phyloP scores from a whole-genome alignment of 2,797 vertebrate genomes.

The Taenioides sp. region DNA sequence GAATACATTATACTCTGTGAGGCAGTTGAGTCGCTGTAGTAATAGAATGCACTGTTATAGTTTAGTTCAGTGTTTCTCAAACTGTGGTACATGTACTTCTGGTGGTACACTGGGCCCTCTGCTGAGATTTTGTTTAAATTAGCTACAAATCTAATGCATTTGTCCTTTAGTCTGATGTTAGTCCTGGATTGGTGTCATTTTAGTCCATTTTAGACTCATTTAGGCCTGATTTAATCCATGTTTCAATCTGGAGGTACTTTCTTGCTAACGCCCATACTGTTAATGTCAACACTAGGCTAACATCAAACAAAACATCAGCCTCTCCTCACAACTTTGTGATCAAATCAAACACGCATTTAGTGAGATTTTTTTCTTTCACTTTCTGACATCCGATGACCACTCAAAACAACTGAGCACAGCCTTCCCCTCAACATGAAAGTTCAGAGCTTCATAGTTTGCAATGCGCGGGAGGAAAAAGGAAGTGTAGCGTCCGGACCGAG shows the following conservation, averaged over 20 bases:
- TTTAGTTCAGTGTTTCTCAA: no score
- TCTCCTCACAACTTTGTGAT: background rate
- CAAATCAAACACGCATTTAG: background rate
- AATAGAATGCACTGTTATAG: no score
- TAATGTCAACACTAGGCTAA: background rate
- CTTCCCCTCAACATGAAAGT: background rate
- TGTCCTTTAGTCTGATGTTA: no score
- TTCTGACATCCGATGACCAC: background rate
- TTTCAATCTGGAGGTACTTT: no score
- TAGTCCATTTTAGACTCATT: no score
- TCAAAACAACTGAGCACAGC: background rate
- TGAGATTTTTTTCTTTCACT: background rate
- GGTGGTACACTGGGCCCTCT: no score
- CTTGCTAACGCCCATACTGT: background rate
- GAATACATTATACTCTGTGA: background rate
- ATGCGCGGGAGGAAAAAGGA: conserved; percentile 39
- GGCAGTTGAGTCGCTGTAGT: no score
- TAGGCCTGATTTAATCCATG: no score
- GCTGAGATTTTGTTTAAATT: no score
- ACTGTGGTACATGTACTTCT: no score
- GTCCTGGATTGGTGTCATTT: no score
- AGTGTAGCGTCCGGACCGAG: conserved; percentile 28
- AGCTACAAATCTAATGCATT: no score
- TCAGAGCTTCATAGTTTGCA: conserved; percentile 11
- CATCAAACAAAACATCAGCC: background rate